Evolutionary conservation across 2,797 vertebrate genomes (phyloP).

Genomic region (Ataeniobius toweri): DNA sequence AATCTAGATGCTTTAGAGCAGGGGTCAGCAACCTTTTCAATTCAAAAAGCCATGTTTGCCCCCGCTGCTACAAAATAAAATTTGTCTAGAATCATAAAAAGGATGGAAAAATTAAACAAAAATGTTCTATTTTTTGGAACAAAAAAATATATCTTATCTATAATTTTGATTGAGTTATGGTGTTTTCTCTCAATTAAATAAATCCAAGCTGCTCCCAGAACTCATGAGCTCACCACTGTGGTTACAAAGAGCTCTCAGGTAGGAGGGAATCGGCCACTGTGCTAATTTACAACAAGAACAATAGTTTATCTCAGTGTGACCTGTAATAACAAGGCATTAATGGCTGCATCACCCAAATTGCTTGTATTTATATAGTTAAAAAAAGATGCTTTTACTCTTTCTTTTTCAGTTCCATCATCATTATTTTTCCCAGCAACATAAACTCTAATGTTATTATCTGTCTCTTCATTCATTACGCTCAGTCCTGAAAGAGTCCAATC

Average conservation of each 20-base stretch:
- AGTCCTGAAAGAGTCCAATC: constrained; percentile 36
- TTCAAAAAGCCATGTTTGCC: too few species aligned
- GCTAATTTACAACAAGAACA: constrained; percentile 30
- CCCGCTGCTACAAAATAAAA: too few species aligned
- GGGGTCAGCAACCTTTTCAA: too few species aligned
- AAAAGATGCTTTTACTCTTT: constrained; percentile 18
- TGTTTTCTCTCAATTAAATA: background rate
- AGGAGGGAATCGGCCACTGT: constrained; percentile 16
- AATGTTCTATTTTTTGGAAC: too few species aligned
- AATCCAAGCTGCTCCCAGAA: constrained; percentile 3
- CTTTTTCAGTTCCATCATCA: constrained; percentile 10
- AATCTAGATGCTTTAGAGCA: background rate
- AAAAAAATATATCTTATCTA: background rate
- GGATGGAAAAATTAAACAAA: too few species aligned
- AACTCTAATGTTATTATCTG: constrained; percentile 55
- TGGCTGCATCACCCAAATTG: constrained; percentile 10
- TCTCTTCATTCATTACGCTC: constrained; percentile 42
- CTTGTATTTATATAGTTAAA: constrained; percentile 5
- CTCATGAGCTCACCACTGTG: constrained; percentile 9
- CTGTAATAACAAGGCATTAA: constrained; percentile 31
- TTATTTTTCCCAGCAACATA: constrained; percentile 16
- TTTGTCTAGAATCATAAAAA: too few species aligned
- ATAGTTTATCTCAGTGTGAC: constrained; percentile 38
- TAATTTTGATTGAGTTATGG: background rate
- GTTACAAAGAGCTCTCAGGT: constrained; percentile 25